phyloP scores from a whole-genome alignment of 1,140 invertebrate species.

The Drosophila equinoxialis region DNA sequence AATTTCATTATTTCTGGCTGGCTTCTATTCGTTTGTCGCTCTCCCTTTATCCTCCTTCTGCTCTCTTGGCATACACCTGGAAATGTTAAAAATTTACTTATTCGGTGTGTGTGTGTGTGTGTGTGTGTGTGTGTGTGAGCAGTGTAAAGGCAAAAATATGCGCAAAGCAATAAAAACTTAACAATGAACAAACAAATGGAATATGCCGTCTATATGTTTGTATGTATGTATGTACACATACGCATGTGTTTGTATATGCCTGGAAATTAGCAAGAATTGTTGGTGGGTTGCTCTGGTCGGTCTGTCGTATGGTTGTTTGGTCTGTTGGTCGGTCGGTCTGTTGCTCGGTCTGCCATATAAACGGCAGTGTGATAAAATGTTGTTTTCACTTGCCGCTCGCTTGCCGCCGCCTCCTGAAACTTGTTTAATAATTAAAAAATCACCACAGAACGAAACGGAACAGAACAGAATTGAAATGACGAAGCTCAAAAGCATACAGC shows the following conservation, averaged over 20 bases:
- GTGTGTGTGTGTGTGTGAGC: constrained; percentile 42
- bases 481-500: not conserved
- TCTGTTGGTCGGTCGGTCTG: constrained; percentile 36
- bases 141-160: constrained; percentile 76
- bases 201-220: constrained; percentile 8
- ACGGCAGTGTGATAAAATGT: constrained; percentile 59
- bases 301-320: not conserved
- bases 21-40: not conserved
- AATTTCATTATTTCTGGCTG: constrained; percentile 40
- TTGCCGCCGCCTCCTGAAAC: constrained; percentile 42
- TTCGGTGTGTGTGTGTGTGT: constrained; percentile 8
- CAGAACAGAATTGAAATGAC: not conserved
- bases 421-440: constrained; percentile 78
- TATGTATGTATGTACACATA: constrained; percentile 24
- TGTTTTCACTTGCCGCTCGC: constrained; percentile 54
- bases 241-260: constrained; percentile 44
- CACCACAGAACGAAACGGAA: constrained; percentile 21
- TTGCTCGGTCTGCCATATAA: constrained; percentile 10
- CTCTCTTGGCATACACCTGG: constrained; percentile 2
- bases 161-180: constrained; percentile 66
- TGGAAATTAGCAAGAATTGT: constrained; percentile 64
- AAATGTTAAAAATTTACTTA: constrained; percentile 47
- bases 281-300: constrained; percentile 32
- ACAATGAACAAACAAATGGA: constrained; percentile 74
- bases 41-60: not conserved